Conservation (phyloP, 2,797 vertebrate species). For the Poeciliopsis turneri region DNA sequence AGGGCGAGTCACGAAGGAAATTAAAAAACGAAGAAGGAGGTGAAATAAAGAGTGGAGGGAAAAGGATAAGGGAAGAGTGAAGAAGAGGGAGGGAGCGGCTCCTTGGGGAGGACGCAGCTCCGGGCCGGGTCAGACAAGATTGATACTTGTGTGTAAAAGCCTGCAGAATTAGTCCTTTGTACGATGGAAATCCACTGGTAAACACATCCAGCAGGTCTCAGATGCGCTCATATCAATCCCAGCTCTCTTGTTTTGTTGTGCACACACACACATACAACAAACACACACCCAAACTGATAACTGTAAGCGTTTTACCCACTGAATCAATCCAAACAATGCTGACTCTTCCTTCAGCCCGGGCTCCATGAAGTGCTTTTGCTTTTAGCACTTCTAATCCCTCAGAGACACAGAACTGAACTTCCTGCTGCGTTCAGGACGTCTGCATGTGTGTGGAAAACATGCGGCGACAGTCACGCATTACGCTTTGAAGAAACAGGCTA, state of each 20-base stretch:
- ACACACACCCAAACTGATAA: slow-evolving; percentile 7
- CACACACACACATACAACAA: slow-evolving; percentile 19
- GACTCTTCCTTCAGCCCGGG: slow-evolving; percentile 38
- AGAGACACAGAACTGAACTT: slow-evolving; percentile 12
- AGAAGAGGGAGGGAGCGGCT: slow-evolving; percentile 56
- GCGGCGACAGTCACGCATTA: slow-evolving; percentile 37
- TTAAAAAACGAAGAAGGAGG: slow-evolving; percentile 41
- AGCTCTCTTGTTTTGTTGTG: slow-evolving; percentile 27
- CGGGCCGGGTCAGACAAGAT: slow-evolving; percentile 72
- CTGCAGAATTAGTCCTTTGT: slow-evolving; percentile 72
- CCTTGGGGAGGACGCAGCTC: slow-evolving; percentile 68
- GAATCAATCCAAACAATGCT: slow-evolving; percentile 40
- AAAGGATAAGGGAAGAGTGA: slow-evolving; percentile 37
- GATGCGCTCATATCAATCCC: slow-evolving; percentile 62
- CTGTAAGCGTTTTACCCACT: slow-evolving; percentile 46
- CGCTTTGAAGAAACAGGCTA: slow-evolving; percentile 20
- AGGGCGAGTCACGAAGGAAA: slow-evolving; percentile 44
- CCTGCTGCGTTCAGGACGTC: slow-evolving; percentile 23
- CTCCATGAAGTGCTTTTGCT: slow-evolving; percentile 44
- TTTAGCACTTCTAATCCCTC: slow-evolving; percentile 55
- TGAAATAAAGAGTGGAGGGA: slow-evolving; percentile 34
- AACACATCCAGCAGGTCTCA: slow-evolving; percentile 68
- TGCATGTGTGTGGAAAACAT: slow-evolving; percentile 26
- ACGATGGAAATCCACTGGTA: slow-evolving; percentile 68
- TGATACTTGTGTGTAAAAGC: slow-evolving; percentile 71